These are phyloP conservation scores for Nesoenas mayeri DNA, from an alignment of 2,113 vertebrate species.

Conservation along the genomic window DNA sequence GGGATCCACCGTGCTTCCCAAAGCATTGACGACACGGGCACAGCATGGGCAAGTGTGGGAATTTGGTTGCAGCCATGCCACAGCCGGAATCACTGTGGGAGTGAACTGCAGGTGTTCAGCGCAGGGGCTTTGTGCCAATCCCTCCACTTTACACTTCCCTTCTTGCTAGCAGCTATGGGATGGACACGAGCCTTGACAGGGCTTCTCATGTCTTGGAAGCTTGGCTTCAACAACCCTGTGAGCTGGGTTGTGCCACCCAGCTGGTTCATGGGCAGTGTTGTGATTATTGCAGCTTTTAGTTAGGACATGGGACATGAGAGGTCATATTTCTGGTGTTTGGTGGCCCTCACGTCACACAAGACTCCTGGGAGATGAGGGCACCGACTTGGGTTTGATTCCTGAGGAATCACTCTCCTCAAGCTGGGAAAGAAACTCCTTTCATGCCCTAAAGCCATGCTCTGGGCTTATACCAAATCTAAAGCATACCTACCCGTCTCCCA, in stretches of 20 bases:
- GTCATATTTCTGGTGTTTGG: neutral
- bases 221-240: neutral
- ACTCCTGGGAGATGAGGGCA: neutral
- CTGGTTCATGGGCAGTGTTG: neutral
- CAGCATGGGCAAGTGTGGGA: fast-evolving
- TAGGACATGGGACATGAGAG: neutral
- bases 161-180: neutral
- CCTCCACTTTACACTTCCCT: fast-evolving
- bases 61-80: fast-evolving
- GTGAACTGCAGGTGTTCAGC: neutral
- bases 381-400: neutral
- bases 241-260: neutral
- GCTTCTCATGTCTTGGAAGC: neutral
- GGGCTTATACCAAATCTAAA: neutral
- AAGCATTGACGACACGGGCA: neutral
- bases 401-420: neutral
- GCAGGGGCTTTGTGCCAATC: neutral
- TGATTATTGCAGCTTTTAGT: neutral
- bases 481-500: neutral
- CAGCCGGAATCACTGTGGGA: neutral
- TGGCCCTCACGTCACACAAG: fast-evolving
- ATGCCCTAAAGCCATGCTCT: neutral
- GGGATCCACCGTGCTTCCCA: fast-evolving
- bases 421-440: neutral
- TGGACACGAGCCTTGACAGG: neutral